Evolutionary conservation across 2,113 vertebrate genomes (phyloP).

Genomic region (Ornithorhynchus anatinus): DNA sequence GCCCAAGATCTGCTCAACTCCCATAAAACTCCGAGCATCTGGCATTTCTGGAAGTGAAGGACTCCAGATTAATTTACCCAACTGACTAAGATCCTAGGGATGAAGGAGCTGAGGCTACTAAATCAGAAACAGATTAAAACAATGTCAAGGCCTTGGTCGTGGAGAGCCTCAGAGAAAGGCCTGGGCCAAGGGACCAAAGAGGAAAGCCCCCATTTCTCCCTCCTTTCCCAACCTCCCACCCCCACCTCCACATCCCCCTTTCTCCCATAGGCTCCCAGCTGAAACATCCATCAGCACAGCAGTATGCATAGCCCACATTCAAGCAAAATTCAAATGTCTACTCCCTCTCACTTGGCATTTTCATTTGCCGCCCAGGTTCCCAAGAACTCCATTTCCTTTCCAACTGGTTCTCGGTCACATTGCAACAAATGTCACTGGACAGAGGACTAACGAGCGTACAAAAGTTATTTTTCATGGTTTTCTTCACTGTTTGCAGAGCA

Average conservation of each 20-base stretch:
- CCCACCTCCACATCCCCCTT: no score
- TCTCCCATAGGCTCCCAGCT: no score
- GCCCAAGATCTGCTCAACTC: not conserved
- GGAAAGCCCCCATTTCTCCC: no score
- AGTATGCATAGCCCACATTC: no score
- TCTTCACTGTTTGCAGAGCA: constrained; percentile 6
- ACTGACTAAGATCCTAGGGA: not conserved
- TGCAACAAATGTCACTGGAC: not conserved
- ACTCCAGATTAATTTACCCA: not conserved
- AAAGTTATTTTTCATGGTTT: not conserved
- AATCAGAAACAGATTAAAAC: not conserved
- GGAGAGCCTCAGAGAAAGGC: not conserved
- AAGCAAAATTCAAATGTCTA: no score
- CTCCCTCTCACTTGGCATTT: not conserved
- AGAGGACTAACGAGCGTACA: not conserved
- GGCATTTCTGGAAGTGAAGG: not conserved
- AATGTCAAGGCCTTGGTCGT: not conserved
- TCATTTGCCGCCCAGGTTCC: not conserved
- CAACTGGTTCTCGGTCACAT: not conserved
- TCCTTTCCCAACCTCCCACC: no score
- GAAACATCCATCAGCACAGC: no score
- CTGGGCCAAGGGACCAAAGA: not conserved
- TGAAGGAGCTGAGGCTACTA: not conserved
- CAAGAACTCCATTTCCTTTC: not conserved
- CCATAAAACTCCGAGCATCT: not conserved